A percentile compares a stretch with the other conserved stretches of the same genome.
These are phyloP conservation scores for Semaprochilodus insignis DNA, from an alignment of 2,797 vertebrate species.

Conservation along the genomic window DNA sequence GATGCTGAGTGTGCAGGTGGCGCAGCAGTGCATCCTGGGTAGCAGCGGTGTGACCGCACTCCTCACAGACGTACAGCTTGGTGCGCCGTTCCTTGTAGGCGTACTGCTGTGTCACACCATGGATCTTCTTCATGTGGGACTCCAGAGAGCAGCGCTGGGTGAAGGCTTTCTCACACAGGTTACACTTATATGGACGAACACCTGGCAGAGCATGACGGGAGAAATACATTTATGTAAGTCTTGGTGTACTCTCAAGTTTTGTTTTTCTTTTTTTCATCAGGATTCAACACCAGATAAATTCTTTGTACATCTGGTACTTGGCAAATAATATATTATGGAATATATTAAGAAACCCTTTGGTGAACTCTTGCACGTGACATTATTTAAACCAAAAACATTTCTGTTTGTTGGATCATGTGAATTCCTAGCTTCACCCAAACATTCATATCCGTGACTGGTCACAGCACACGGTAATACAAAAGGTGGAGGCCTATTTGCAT, in stretches of 20 bases:
- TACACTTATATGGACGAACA: slow-evolving; percentile 92
- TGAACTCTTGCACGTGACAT: no score
- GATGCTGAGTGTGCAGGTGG: slow-evolving; percentile 86
- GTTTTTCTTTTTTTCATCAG: neutral
- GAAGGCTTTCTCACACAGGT: slow-evolving; percentile 91
- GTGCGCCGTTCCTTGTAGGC: slow-evolving; percentile 94
- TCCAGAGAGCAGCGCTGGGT: slow-evolving; percentile 95
- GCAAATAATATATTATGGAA: no score
- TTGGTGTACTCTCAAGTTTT: neutral
- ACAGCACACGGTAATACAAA: neutral
- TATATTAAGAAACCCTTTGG: no score
- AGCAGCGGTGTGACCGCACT: slow-evolving; percentile 88
- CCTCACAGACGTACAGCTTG: slow-evolving; percentile 96
- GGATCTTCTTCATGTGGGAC: slow-evolving; percentile 96
- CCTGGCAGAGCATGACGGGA: slow-evolving; percentile 69
- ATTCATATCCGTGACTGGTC: neutral
- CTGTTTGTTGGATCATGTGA: neutral
- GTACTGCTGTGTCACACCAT: slow-evolving; percentile 88
- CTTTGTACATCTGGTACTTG: no score
- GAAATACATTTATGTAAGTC: neutral
- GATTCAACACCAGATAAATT: neutral
- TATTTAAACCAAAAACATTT: neutral
- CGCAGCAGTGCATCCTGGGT: slow-evolving; percentile 86
- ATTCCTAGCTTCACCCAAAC: neutral
- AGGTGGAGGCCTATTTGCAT: neutral